A percentile compares a stretch with the other conserved stretches of the same genome.
Evolutionary conservation across 2,888 invertebrate genomes (phyloP).

Genomic region (Polymixis lichenea): DNA sequence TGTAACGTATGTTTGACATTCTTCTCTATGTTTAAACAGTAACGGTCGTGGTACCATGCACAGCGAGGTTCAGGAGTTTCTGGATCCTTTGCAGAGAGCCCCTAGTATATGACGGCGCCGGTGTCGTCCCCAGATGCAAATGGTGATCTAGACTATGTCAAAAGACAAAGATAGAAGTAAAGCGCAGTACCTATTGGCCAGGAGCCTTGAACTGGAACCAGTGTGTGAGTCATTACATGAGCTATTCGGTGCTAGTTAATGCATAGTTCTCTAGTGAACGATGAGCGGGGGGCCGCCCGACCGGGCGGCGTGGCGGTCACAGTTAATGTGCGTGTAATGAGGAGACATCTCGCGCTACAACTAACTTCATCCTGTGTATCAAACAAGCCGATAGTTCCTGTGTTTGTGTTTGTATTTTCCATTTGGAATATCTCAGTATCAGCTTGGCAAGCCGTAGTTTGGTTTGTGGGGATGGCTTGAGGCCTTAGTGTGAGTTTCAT

Average conservation of each 20-base stretch:
- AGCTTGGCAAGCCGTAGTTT: not conserved
- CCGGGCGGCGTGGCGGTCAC: constrained; percentile 23
- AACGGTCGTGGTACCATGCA: not conserved
- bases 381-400: constrained; percentile 13
- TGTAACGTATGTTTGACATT: not conserved
- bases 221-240: not conserved
- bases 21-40: not conserved
- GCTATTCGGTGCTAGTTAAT: not conserved
- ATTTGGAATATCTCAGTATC: not conserved
- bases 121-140: no score
- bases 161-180: not conserved
- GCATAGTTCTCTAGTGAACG: constrained; percentile 24
- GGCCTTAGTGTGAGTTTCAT: no score
- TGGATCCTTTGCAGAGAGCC: not conserved
- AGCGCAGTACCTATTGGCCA: no score
- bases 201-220: not conserved
- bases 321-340: constrained; percentile 26
- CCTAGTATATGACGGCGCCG: no score
- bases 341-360: constrained; percentile 40
- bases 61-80: not conserved
- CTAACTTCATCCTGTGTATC: constrained; percentile 46
- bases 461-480: not conserved
- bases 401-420: not conserved
- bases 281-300: not conserved
- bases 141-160: not conserved